Base-by-base conservation (phyloP, 2,888 invertebrate species). In the Drosophila dives region DNA sequence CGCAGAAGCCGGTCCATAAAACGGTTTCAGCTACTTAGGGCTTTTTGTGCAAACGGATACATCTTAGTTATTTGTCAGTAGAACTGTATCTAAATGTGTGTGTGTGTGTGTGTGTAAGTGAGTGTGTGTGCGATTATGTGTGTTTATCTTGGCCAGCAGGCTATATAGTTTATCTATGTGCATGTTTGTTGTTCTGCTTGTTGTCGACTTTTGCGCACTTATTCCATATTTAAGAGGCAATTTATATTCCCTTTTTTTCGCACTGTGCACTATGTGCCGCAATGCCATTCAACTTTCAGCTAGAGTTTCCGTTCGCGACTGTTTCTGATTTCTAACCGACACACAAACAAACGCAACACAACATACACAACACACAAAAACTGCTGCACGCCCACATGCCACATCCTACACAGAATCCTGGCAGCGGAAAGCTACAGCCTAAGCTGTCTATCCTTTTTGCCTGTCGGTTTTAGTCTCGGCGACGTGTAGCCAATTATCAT, bases 181-280 rank as follows among this genome's bases (percentile, higher is more conserved):
- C 86, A 87, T 88, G 88, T 87, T 89, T 86, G 77, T 64, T 68
- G 75, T 56, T 50, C n/a, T 50, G 77, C 67, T 58, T 78, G 77
- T 75, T 75, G 81, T 83, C 77, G 81, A 82, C 79, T 87, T 87
- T 91, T 83, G 84, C 84, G 83, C 90, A 89, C 91, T 91, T 89
- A 89, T 91, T 91, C 84, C 90, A 86, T 89, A 91, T 90, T 92
- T 92, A 92, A 92, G 89, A 91, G 91, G 90, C 92, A 92, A 92
- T 92, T 92, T 92, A 92, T 91, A 92, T 92, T 92, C 92, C 89
- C 89, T 92, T 92, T 85, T 69, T 81, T 62, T 56, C 40, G 32
- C 15, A 38, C 66, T 64, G 56, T 72, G 64, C 69, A 75, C 72
- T 79, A 69, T 62, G 72, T 62, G 72, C 64, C 60, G 72, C 83